Base-by-base conservation (phyloP, 2,113 vertebrate genomes). In the Pangasianodon gigas region DNA sequence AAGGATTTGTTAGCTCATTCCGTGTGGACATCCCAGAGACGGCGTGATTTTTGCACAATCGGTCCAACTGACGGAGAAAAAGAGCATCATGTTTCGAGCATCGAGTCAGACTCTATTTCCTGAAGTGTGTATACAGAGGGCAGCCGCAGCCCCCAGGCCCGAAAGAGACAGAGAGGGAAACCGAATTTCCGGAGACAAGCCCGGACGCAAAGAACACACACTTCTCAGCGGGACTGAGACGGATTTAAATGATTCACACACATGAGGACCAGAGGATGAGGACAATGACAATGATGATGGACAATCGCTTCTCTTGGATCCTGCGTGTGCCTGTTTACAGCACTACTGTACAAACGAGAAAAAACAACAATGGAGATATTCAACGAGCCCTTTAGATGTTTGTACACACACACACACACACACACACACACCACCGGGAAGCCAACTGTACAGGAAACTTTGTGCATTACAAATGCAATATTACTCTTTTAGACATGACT, bases 241-340 rank as follows among this genome's bases (percentile, higher is more conserved):
- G 86, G 52, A 84, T 84, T 84, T 1, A 41, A 19, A 89, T 8
- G 32, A 52, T 60, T 54, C 75, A 86, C 58, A 85, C 26, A 85
- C 69, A 41, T 26, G 79, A 67, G 65, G 79, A 89, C 69, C 77
- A 41, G 44, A 69, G 77, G 90, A 92, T 21, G 95, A 91, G 89
- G 91, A 95, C 95, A 96, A 93, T 95, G 88, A 90, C 95, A 95
- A 96, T 93, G 93, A 91, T 91, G 67, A 89, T 79, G 48, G 75
- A 71, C 51, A 54, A 89, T 85, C 46, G 86, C 75, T 96, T 95
- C 95, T 96, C 95, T 97, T 95, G 96, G 95, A 94, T 95, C 97
- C 97, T 97, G 96, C 94, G 97, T 98, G 98, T 98, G 97, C 97
- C 97, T 99, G 98, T 99, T 99, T 99, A 99, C 98, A 98, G 97